These are phyloP conservation scores for Oryzias melastigma DNA, from an alignment of 2,113 vertebrate species.

Conservation along the genomic window DNA sequence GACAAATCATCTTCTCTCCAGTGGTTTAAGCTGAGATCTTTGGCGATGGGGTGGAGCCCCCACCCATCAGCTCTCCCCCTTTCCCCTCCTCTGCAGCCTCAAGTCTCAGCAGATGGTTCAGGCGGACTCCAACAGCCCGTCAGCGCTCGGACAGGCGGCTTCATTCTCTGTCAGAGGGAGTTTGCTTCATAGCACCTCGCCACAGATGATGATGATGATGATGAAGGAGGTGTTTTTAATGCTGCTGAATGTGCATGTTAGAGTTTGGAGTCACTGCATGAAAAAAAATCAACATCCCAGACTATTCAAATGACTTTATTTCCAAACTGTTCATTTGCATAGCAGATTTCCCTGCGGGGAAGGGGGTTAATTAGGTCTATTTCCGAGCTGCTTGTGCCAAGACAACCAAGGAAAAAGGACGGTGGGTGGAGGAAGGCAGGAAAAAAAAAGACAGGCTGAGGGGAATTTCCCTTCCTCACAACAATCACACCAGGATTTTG, in stretches of 20 bases:
- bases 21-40: constrained; percentile 89
- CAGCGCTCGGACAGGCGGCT: constrained; percentile 79
- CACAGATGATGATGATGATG: constrained; percentile 20
- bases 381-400: constrained; percentile 91
- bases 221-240: constrained; percentile 14
- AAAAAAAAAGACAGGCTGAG: constrained; percentile 7
- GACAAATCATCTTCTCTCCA: constrained; percentile 99
- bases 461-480: constrained; percentile 87
- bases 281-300: constrained; percentile 93
- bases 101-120: constrained; percentile 95
- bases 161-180: constrained; percentile 74
- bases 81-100: constrained; percentile 64
- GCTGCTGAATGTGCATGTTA: constrained; percentile 82
- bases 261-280: constrained; percentile 81
- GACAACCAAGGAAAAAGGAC: constrained; percentile 41
- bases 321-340: constrained; percentile 99
- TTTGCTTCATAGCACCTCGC: not conserved
- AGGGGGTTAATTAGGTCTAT: constrained; percentile 99
- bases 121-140: constrained; percentile 73
- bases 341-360: constrained; percentile 96
- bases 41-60: constrained; percentile 67
- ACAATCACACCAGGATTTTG: constrained; percentile 96
- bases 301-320: constrained; percentile 99
- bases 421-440: constrained; percentile 20
- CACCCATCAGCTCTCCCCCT: constrained; percentile 27